phyloP scores from a whole-genome alignment of 2,797 vertebrate species.

The Anniella stebbinsi region DNA sequence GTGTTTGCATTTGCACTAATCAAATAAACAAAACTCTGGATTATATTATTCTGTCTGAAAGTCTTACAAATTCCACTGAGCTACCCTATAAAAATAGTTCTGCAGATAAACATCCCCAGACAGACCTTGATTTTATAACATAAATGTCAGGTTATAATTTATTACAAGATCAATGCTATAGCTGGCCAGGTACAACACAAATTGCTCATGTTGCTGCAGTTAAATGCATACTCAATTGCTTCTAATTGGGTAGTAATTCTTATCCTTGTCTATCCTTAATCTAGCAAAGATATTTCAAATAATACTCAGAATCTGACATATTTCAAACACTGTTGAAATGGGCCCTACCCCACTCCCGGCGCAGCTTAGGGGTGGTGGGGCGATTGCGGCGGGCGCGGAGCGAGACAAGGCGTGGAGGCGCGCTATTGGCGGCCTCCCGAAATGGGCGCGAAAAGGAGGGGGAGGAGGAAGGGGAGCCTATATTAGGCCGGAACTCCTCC shows the following conservation, averaged over 20 bases:
- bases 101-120: neutral
- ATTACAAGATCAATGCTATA: neutral
- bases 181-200: neutral
- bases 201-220: neutral
- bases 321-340: neutral
- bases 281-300: constrained; percentile 7
- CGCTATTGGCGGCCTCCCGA: too few relatives aligned
- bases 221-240: neutral
- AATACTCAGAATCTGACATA: constrained; percentile 20
- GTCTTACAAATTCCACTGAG: neutral
- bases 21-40: neutral
- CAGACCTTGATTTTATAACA: neutral
- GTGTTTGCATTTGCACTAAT: neutral
- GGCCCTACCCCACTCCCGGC: too few relatives aligned
- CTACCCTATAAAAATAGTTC: neutral
- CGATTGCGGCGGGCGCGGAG: too few relatives aligned
- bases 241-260: neutral
- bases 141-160: neutral
- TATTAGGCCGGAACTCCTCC: too few relatives aligned
- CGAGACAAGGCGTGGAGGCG: too few relatives aligned
- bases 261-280: constrained; percentile 14
- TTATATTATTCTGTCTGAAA: neutral
- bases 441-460: too few relatives aligned
- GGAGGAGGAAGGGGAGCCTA: too few relatives aligned
- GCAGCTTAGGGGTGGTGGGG: too few relatives aligned